Conservation (phyloP, 2,888 invertebrate species). For the Agapostemon virescens region DNA sequence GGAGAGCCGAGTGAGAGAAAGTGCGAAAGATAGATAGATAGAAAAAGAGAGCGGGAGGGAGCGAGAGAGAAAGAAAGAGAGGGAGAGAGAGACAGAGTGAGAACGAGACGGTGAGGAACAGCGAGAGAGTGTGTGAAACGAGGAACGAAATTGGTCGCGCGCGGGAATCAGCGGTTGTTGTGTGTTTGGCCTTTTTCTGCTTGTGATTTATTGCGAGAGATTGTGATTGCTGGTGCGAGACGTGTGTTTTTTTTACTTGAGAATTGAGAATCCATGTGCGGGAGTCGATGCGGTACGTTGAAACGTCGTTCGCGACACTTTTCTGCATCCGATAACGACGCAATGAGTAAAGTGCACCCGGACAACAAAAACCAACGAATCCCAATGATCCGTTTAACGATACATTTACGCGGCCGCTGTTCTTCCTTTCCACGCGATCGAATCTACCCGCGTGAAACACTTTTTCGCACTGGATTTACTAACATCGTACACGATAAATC, state of each 20-base stretch:
- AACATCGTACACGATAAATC: slow-evolving; percentile 52
- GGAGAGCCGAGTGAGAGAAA: slow-evolving; percentile 53
- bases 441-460: slow-evolving; percentile 23
- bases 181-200: slow-evolving; percentile 76
- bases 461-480: slow-evolving; percentile 40
- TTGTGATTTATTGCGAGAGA: slow-evolving; percentile 69
- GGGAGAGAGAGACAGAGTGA: neutral
- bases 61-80: slow-evolving; percentile 44
- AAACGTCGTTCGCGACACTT: slow-evolving; percentile 55
- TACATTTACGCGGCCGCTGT: slow-evolving; percentile 27
- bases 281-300: slow-evolving; percentile 71
- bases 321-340: slow-evolving; percentile 67
- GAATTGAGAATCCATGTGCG: slow-evolving; percentile 68
- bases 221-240: slow-evolving; percentile 68
- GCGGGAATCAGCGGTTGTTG: slow-evolving; percentile 78
- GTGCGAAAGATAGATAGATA: slow-evolving; percentile 56
- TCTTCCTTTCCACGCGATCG: slow-evolving; percentile 11
- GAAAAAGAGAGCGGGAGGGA: slow-evolving; percentile 29
- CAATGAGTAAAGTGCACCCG: slow-evolving; percentile 67
- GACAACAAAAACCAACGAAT: slow-evolving; percentile 57
- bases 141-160: slow-evolving; percentile 77
- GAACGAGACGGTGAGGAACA: slow-evolving; percentile 62
- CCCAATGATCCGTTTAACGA: slow-evolving; percentile 39
- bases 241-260: slow-evolving; percentile 72
- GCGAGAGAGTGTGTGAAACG: slow-evolving; percentile 74